Evolutionary conservation across 2,888 invertebrate species (phyloP).

Genomic region (Trisateles emortualis): DNA sequence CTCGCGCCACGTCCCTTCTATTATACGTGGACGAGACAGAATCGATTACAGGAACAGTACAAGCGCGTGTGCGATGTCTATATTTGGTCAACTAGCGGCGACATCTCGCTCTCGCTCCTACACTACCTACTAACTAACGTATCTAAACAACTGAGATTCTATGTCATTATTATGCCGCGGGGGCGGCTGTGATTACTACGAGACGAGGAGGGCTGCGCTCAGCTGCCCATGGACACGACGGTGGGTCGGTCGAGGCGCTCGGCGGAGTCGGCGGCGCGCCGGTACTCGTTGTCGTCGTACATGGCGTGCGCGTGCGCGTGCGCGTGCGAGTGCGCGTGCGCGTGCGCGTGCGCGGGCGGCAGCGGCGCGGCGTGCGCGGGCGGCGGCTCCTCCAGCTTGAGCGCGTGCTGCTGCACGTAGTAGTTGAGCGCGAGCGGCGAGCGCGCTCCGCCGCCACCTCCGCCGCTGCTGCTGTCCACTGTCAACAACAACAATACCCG

Average conservation of each 20-base stretch:
- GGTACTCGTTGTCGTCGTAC: slow-evolving; percentile 64
- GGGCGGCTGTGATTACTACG: slow-evolving; percentile 12
- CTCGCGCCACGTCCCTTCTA: too few species aligned
- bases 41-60: not conserved
- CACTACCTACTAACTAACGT: slow-evolving; percentile 43
- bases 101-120: slow-evolving; percentile 47
- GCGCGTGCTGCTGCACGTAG: slow-evolving; percentile 69
- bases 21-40: too few species aligned
- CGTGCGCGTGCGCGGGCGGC: slow-evolving; percentile 42
- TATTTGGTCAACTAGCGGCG: slow-evolving; percentile 71
- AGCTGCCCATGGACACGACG: slow-evolving; percentile 84
- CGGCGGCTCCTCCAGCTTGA: slow-evolving; percentile 77
- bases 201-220: slow-evolving; percentile 56
- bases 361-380: slow-evolving; percentile 49
- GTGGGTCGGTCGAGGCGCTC: slow-evolving; percentile 82
- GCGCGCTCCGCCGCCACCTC: slow-evolving; percentile 51
- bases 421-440: slow-evolving; percentile 66
- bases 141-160: slow-evolving; percentile 76
- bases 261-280: slow-evolving; percentile 59
- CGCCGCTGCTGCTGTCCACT: slow-evolving; percentile 30
- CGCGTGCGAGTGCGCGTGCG: slow-evolving; percentile 51
- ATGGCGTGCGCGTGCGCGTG: slow-evolving; percentile 28
- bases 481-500: slow-evolving; percentile 1
- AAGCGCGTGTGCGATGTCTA: slow-evolving; percentile 21
- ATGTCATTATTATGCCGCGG: slow-evolving; percentile 39